Base-by-base conservation (phyloP, 2,797 vertebrate genomes). In the Acrocephalus scirpaceus region DNA sequence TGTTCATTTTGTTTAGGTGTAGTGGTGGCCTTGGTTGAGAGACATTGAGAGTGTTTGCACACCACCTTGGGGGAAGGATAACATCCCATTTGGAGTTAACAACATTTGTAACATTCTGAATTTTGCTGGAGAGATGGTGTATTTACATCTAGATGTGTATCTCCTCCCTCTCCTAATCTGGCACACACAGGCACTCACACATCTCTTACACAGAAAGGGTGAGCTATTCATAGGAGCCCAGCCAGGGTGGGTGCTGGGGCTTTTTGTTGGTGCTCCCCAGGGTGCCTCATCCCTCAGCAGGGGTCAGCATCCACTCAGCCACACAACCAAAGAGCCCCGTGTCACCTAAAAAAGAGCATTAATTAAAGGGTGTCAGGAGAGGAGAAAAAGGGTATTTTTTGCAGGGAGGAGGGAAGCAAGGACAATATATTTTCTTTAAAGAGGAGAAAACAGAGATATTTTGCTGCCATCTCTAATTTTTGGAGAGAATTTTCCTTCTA, bases 361-460 rank as follows among this genome's bases (percentile, higher is more conserved):
- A 98, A 98, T 98, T 97, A 98, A 96, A 97, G 96, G 96, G 92
- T 98, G 97, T 96, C 97, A 97, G 61, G n/a, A 93, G 13, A 87
- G 38, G 47, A 93, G 45, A 95, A 82, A 90, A 88, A 67, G 18
- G 13, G 11, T 50, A 3, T 65, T 76, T 91, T 84, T 66, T 45
- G 21, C 1, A 2, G 26, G 34, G 21, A 27, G 36, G 32, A 86
- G 54, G 25, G 50, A 90, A 92, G 18, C 18, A 66, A 88, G 18
- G 45, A 51, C 38, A 48, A 57, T 20, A 30, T 30, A 27, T 95
- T 88, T 96, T 80, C 94, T 97, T 61, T 57, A 32, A 86, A 44
- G 74, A 89, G 74, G 72, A 83, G 56, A 58, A 97, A 96, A 92
- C 83, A 81, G 38, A 86, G 16, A 38, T 62, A 34, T 87, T 78